A percentile compares a stretch with the other conserved stretches of the same genome.
These are phyloP conservation scores for Ophion ventricosus DNA, from an alignment of 2,888 invertebrate genomes.

Conservation along the genomic window DNA sequence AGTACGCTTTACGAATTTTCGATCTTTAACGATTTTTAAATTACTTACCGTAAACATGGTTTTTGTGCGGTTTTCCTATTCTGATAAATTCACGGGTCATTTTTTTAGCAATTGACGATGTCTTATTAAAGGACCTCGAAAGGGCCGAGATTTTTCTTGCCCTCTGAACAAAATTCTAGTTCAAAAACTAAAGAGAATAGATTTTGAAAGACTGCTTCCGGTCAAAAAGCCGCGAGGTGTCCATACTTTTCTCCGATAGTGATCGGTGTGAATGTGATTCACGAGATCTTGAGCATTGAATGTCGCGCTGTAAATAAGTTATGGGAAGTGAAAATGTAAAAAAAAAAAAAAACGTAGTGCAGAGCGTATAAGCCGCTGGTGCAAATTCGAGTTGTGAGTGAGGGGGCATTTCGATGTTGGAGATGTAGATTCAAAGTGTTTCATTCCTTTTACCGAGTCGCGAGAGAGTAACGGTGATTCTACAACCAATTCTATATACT, in stretches of 20 bases:
- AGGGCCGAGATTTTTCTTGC: too few species aligned
- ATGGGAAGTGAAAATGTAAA: slow-evolving; percentile 53
- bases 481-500: slow-evolving; percentile 44
- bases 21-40: neutral
- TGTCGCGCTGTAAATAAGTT: slow-evolving; percentile 61
- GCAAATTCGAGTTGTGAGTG: slow-evolving; percentile 42
- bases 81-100: too few species aligned
- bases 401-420: slow-evolving; percentile 35
- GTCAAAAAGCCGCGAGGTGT: neutral
- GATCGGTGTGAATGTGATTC: slow-evolving; percentile 50
- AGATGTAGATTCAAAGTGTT: slow-evolving; percentile 14
- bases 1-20: neutral
- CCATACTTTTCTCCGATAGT: slow-evolving; percentile 3
- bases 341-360: slow-evolving; percentile 31
- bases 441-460: slow-evolving; percentile 32
- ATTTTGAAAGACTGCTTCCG: neutral
- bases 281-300: slow-evolving; percentile 42
- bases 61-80: too few species aligned
- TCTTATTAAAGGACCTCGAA: too few species aligned
- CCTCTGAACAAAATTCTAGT: too few species aligned
- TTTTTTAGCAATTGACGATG: too few species aligned
- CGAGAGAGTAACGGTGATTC: slow-evolving; percentile 26
- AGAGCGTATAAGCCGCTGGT: slow-evolving; percentile 40
- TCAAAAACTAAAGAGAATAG: too few species aligned
- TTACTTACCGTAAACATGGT: too few species aligned